Evolutionary conservation across 2,888 invertebrate genomes (phyloP), one percentile per base, ranked within the genome.

Genomic region (Parascotia fuliginaria): DNA sequence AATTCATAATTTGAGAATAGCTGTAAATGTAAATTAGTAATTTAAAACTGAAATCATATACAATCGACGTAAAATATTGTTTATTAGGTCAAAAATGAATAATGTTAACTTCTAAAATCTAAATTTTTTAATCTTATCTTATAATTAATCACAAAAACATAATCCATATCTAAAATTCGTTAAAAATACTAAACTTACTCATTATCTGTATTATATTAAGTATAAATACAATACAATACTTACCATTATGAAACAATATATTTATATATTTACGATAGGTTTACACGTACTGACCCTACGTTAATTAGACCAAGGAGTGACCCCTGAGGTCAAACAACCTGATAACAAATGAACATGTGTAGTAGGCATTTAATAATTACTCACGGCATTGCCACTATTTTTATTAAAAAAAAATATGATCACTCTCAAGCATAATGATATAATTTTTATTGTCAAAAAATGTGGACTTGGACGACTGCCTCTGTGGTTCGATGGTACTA

Each of bases 221-320:
- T 6, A 7, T 24, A 24, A 24, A 24, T 24, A 24, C 24, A 24
- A 24, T 34, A 48, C 15, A 29, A 13, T 13, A 42, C 5, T 33
- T 11, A 33, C 19, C 28, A 43, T 29, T 36, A 40, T n/a, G 27
- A 36, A 43, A 36, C 13, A 13, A 46, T 54, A 42, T 49, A 29
- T 16, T 29, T 22, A 37, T 13, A n/a, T 40, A 49, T 40, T 22
- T 37, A 40, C 43, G 15, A 46, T 49, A 47, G 50, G 52, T 52
- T 57, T 42, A 55, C 48, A 60, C 58, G 52, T 60, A 58, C 48
- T 81, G 83, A 83, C 78, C 85, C 79, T 46, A 62, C 47, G 73
- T 60, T 83, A 85, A 86, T 83, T 85, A 73, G 86, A 75, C 71
- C 86, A 80, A 82, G 81, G 80, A 80, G 58, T 75, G 81, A 78